These are phyloP conservation scores for Philereme vetulata DNA, from an alignment of 2,888 invertebrate species.

Conservation along the genomic window DNA sequence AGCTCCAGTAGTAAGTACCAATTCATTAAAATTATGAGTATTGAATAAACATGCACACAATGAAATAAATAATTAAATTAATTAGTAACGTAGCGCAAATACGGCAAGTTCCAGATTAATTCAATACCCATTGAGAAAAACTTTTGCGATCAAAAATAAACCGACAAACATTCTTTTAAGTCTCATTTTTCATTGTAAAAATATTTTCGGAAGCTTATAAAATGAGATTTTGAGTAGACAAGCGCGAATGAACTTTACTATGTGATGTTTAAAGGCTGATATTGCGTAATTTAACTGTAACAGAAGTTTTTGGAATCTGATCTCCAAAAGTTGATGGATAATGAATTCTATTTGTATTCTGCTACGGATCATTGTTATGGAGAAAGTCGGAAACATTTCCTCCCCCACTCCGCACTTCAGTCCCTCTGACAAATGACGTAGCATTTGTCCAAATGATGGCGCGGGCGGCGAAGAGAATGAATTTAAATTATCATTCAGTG, in stretches of 20 bases:
- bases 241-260: constrained; percentile 59
- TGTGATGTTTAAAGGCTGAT: constrained; percentile 53
- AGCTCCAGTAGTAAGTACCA: constrained; percentile 26
- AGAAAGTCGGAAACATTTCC: constrained; percentile 44
- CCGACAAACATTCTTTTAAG: constrained; percentile 64
- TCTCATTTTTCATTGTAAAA: constrained; percentile 69
- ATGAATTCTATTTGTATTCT: constrained; percentile 45
- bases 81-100: constrained; percentile 78
- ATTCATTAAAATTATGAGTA: constrained; percentile 61
- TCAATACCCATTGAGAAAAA: constrained; percentile 73
- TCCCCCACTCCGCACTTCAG: constrained; percentile 60
- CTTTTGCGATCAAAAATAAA: constrained; percentile 64
- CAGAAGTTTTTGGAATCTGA: constrained; percentile 76
- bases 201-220: constrained; percentile 75
- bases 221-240: constrained; percentile 63
- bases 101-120: constrained; percentile 74
- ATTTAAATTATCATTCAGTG: constrained; percentile 85
- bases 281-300: constrained; percentile 56
- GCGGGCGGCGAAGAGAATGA: constrained; percentile 84
- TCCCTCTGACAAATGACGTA: constrained; percentile 82
- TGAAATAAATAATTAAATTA: constrained; percentile 79
- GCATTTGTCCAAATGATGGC: constrained; percentile 85
- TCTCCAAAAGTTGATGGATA: constrained; percentile 50
- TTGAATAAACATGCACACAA: constrained; percentile 72
- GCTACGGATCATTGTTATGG: constrained; percentile 54